phyloP scores from a whole-genome alignment of 1,140 invertebrate species.

The Lepidurus arcticus region DNA sequence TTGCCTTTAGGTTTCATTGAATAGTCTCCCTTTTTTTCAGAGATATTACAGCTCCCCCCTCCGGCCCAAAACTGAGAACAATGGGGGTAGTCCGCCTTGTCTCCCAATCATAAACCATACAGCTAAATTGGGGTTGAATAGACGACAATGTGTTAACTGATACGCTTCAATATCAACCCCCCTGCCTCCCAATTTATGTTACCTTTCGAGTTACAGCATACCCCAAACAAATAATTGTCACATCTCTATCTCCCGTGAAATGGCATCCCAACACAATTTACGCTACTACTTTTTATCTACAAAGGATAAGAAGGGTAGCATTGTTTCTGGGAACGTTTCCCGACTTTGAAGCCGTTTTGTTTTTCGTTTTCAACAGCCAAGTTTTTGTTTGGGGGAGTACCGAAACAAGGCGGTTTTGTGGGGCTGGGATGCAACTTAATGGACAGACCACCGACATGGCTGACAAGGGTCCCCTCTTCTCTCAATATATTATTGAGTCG shows the following conservation, averaged over 20 bases:
- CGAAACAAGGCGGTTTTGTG: background rate
- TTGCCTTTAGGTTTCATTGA: constrained; percentile 15
- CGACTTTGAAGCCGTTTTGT: background rate
- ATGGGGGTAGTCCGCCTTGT: background rate
- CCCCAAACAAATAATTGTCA: background rate
- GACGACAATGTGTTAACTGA: background rate
- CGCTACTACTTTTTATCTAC: background rate
- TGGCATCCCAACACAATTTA: background rate
- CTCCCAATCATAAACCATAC: background rate
- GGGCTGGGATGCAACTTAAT: constrained; percentile 14
- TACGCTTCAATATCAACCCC: background rate
- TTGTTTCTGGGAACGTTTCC: background rate
- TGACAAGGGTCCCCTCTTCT: background rate
- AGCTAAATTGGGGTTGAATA: too few relatives aligned
- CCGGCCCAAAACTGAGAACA: background rate
- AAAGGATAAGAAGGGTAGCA: background rate
- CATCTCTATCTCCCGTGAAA: background rate
- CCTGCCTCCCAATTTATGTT: background rate
- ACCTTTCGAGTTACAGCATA: background rate
- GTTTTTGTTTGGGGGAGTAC: background rate
- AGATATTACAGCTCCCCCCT: background rate
- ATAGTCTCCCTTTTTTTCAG: background rate
- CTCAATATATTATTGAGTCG: constrained; percentile 2
- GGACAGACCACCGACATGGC: constrained; percentile 20
- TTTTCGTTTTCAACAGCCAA: background rate